phyloP scores from a whole-genome alignment of 92 coral and sea anemone genomes.

The Virgularia gustaviana region DNA sequence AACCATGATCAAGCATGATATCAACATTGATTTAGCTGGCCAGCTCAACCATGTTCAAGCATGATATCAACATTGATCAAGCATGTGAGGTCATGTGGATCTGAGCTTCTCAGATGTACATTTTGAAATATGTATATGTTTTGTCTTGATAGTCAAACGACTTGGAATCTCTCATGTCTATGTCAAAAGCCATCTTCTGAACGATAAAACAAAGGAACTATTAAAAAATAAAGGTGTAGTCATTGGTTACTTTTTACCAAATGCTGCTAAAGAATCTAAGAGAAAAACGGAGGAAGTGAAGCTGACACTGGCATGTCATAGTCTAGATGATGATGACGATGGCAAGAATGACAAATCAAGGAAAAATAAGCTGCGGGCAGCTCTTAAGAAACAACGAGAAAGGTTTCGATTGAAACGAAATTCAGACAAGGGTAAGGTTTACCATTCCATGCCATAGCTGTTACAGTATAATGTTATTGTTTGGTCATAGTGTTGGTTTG shows the following conservation, averaged over 20 bases:
- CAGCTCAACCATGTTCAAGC: too few relatives aligned
- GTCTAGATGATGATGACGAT: slow-evolving; percentile 22
- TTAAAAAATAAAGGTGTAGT: slow-evolving; percentile 7
- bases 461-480: too few relatives aligned
- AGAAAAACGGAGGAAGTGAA: slow-evolving; percentile 65
- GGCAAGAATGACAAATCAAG: slow-evolving; percentile 37
- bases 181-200: slow-evolving; percentile 69
- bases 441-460: too few relatives aligned
- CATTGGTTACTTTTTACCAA: slow-evolving; percentile 48
- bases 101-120: neutral
- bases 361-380: slow-evolving; percentile 54
- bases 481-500: too few relatives aligned
- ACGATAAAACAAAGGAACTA: slow-evolving; percentile 26
- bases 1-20: too few relatives aligned
- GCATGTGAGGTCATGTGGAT: too few relatives aligned
- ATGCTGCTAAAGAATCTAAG: slow-evolving; percentile 66
- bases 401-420: slow-evolving; percentile 55
- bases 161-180: slow-evolving; percentile 76
- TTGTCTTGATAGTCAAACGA: slow-evolving; percentile 36
- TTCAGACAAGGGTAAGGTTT: slow-evolving; percentile 74
- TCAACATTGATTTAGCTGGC: too few relatives aligned
- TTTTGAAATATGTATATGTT: neutral
- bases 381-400: slow-evolving; percentile 66
- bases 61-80: too few relatives aligned
- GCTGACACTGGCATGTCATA: slow-evolving; percentile 48